Evolutionary conservation across 2,888 invertebrate species (phyloP), one percentile per base, ranked within the genome.

Genomic region (Drosophila mercatorum): DNA sequence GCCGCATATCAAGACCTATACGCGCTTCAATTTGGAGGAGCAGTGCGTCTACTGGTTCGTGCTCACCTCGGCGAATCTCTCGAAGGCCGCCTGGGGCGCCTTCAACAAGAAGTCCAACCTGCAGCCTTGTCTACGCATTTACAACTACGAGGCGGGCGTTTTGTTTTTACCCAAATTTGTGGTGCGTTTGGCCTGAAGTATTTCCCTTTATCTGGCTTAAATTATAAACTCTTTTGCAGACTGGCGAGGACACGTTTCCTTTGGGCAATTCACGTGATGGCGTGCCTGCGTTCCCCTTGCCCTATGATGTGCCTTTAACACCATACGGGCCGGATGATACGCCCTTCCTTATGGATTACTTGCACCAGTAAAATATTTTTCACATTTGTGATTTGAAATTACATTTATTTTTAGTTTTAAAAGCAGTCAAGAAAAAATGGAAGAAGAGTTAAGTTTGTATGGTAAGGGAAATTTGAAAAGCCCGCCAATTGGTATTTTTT

Each of bases 71-170:
- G 98, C 97, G 0, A 99, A 99, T 93, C 93, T 99, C 38, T 99
- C 99, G 12, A 99, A 98, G 93, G 98, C 99, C 1, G 99, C 99
- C 0, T 99, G 99, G 99, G 99, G 99, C 46, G 93, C 93, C 11
- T 92, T 94, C 10, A 95, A 95, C 75, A 95, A 94, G 71, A 94
- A 94, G 47, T 72, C 89, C 4, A 86, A 94, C 93, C 92, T 95
- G 93, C 94, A 95, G 91, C 92, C 93, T 0, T 94, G 94, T 0
- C 91, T 94, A 1, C 94, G 96, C 40, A 95, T 98, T 10, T 95
- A 97, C 92, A 98, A 97, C 49, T 98, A 97, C 90, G 99, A 99
- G 93, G 96, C 95, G 0, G 99, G 99, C 0, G 97, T 99, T 0
- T 91, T 99, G 52, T 96, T 98, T 84, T 84, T 98, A 49, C 98